A percentile compares a stretch with the other conserved stretches of the same genome.
These are phyloP conservation scores for Apis dorsata DNA, from an alignment of 1,140 invertebrate species.

Conservation along the genomic window DNA sequence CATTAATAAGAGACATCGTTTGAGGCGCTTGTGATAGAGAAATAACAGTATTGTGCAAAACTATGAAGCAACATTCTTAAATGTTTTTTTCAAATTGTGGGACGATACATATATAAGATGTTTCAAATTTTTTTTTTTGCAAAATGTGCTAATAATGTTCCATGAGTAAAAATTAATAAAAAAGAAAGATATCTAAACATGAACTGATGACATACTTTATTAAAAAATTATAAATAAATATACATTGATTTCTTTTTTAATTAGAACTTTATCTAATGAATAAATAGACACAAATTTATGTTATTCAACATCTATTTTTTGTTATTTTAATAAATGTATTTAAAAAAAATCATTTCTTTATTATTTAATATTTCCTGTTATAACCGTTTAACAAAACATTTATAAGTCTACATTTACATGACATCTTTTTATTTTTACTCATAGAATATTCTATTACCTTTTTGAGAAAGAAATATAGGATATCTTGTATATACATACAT, in stretches of 20 bases:
- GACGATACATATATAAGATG: constrained; percentile 31
- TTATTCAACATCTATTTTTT: no score
- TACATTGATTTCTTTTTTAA: no score
- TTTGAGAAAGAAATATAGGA: neutral
- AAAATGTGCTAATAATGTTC: neutral
- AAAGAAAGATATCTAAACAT: no score
- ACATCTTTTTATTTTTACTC: neutral
- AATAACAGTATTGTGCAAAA: constrained; percentile 30
- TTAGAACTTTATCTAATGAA: no score
- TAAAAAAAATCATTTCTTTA: neutral
- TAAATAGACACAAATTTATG: no score
- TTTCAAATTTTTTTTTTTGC: neutral
- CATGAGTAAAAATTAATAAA: neutral
- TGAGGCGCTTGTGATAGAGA: neutral
- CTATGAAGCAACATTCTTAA: constrained; percentile 13
- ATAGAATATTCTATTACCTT: neutral
- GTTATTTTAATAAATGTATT: neutral
- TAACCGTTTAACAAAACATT: neutral
- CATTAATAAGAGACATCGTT: neutral
- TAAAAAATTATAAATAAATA: no score
- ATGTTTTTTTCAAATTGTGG: constrained; percentile 32
- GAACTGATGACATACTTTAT: neutral
- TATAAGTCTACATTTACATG: neutral
- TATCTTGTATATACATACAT: neutral
- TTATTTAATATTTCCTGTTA: neutral